phyloP scores from a whole-genome alignment of 2,113 vertebrate genomes.

The Grammomys dolichurus region DNA sequence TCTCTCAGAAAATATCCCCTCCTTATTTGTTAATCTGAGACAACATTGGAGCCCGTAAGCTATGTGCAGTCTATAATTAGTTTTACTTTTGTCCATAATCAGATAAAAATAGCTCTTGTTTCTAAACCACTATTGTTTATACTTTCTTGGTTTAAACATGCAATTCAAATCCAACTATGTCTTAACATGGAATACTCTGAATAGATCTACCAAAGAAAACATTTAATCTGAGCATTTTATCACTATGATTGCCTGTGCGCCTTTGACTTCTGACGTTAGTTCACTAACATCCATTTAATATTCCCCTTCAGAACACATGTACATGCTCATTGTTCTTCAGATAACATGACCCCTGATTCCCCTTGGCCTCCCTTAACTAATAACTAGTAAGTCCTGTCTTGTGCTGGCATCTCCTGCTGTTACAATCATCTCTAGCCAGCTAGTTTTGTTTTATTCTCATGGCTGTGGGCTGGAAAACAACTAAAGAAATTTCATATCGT shows the following conservation, averaged over 20 bases:
- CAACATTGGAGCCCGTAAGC: not conserved
- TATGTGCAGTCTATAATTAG: not conserved
- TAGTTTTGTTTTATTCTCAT: conserved; percentile 61
- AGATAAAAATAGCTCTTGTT: not conserved
- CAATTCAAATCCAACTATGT: not conserved
- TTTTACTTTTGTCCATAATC: not conserved
- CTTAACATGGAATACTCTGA: not conserved
- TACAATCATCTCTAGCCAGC: conserved; percentile 23
- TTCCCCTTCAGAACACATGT: not conserved
- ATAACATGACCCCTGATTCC: accelerated
- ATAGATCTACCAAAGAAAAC: not conserved
- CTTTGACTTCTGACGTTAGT: not conserved
- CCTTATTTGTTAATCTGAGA: conserved; percentile 20
- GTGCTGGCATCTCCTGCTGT: not conserved
- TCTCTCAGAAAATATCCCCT: not conserved
- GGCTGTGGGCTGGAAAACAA: conserved; percentile 54
- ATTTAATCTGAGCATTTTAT: not conserved
- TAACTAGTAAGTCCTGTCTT: not conserved
- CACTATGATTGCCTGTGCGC: not conserved
- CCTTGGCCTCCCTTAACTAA: not conserved
- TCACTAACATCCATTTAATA: conserved; percentile 20
- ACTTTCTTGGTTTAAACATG: conserved; percentile 1
- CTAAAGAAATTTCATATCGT: conserved; percentile 65
- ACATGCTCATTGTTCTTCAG: not conserved
- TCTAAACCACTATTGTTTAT: not conserved